Conservation (phyloP, 1,140 invertebrate species). For the Drosophila aff. region DNA sequence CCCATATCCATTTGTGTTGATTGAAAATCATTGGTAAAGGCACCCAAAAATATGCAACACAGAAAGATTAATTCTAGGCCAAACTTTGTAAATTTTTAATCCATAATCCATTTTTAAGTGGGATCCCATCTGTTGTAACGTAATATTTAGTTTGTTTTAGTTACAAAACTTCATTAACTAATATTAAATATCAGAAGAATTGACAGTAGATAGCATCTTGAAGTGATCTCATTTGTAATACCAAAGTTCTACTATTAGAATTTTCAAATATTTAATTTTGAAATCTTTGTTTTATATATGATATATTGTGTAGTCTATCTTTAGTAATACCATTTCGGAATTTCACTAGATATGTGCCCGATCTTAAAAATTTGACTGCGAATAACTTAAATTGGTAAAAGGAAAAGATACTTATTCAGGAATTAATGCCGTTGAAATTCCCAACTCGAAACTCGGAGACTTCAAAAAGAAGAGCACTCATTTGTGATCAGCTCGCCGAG, state of each 20-base stretch:
- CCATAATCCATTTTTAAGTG: not conserved
- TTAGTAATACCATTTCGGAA: not conserved
- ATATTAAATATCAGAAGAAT: constrained; percentile 2
- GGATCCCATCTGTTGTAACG: not conserved
- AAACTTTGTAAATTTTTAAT: not conserved
- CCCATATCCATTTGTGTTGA: not conserved
- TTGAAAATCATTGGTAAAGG: not conserved
- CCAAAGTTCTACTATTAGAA: constrained; percentile 5
- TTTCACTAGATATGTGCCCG: not conserved
- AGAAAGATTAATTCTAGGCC: too few relatives aligned
- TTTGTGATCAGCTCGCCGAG: constrained; percentile 52
- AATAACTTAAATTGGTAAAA: not conserved
- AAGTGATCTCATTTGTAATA: constrained; percentile 13
- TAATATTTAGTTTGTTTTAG: not conserved
- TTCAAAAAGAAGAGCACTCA: constrained; percentile 16
- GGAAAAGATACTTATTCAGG: not conserved
- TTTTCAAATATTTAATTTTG: not conserved
- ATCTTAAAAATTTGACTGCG: not conserved
- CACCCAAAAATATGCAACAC: not conserved
- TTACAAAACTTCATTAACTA: not conserved
- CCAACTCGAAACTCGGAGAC: constrained; percentile 8
- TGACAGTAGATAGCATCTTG: not conserved
- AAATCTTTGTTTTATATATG: not conserved
- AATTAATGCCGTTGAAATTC: not conserved
- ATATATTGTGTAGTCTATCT: not conserved